Evolutionary conservation across 2,888 invertebrate species (phyloP).

Genomic region (Zaprionus bogoriensis): DNA sequence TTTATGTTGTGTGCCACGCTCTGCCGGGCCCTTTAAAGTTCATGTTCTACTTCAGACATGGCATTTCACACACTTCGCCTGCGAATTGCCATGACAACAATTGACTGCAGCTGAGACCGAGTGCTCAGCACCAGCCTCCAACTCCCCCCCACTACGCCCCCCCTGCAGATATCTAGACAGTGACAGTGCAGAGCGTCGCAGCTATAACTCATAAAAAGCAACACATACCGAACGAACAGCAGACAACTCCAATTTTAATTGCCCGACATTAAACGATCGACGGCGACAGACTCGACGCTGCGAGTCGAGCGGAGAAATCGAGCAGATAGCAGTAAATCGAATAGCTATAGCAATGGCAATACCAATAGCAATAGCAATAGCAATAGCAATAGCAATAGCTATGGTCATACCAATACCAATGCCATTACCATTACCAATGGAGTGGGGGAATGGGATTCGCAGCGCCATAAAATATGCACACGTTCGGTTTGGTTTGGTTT

Average conservation of each 20-base stretch:
- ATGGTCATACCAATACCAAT: constrained; percentile 1
- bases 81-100: constrained; percentile 40
- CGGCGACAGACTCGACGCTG: constrained; percentile 33
- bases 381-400: constrained; percentile 1
- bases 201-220: constrained; percentile 69
- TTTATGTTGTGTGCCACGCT: neutral
- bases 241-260: constrained; percentile 70
- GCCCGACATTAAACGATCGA: constrained; percentile 78
- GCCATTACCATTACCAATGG: constrained; percentile 37
- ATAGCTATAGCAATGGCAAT: constrained; percentile 5
- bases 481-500: constrained; percentile 77
- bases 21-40: neutral
- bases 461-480: constrained; percentile 75
- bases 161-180: constrained; percentile 16
- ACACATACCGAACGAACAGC: constrained; percentile 39
- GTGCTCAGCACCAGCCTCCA: constrained; percentile 4
- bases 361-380: constrained; percentile 3
- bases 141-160: neutral
- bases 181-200: constrained; percentile 42
- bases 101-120: constrained; percentile 37
- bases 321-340: constrained; percentile 3
- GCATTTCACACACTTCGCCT: constrained; percentile 17
- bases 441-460: constrained; percentile 41
- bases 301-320: constrained; percentile 27
- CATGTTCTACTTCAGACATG: constrained; percentile 8